A percentile compares a stretch with the other conserved stretches of the same genome.
Conservation (phyloP, 1,140 invertebrate species). For the Drosophila pachea region DNA sequence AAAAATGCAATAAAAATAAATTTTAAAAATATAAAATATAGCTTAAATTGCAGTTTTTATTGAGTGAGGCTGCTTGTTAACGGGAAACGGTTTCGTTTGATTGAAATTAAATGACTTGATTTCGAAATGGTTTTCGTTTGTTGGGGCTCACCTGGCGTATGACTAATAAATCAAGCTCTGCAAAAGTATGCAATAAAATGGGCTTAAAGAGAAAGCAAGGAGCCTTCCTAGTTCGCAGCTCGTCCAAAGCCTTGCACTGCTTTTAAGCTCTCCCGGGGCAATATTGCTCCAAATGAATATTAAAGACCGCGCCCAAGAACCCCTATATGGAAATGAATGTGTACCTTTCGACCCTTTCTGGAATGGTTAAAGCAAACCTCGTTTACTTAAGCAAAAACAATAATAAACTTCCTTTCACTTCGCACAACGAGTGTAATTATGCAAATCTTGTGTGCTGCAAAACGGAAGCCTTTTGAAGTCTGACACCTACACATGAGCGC, state of each 20-base stretch:
- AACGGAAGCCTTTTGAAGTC: conserved; percentile 47
- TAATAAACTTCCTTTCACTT: background rate
- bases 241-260: too few species aligned
- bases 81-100: too few species aligned
- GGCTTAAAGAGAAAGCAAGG: too few species aligned
- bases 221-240: too few species aligned
- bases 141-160: conserved; percentile 7
- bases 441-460: conserved; percentile 23
- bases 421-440: conserved; percentile 15
- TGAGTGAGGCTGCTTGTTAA: conserved; percentile 8
- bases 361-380: too few species aligned
- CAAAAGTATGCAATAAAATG: too few species aligned
- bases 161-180: conserved; percentile 9
- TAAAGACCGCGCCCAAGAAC: too few species aligned
- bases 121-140: background rate
- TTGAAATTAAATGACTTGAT: too few species aligned
- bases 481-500: conserved; percentile 35
- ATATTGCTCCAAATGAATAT: too few species aligned
- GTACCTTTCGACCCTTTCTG: too few species aligned
- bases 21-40: conserved; percentile 74
- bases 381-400: background rate
- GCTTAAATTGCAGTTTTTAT: conserved; percentile 29
- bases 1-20: conserved; percentile 75
- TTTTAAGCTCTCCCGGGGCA: too few species aligned
- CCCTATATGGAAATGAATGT: too few species aligned